A percentile compares a stretch with the other conserved stretches of the same genome.
Evolutionary conservation across 2,797 vertebrate species (phyloP).

Genomic region (Onychomys torridus): DNA sequence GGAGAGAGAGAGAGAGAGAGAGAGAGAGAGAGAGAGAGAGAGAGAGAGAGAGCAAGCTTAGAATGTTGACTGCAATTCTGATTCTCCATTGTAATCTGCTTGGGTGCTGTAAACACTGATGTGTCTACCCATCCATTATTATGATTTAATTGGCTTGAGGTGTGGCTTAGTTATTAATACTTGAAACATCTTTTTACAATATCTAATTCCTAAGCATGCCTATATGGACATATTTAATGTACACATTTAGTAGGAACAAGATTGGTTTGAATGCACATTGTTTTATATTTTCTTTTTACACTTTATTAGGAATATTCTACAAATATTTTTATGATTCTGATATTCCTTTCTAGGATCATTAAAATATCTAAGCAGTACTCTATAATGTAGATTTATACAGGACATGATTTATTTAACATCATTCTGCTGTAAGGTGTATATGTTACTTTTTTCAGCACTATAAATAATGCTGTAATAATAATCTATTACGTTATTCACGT

Average conservation of each 20-base stretch:
- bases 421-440: neutral
- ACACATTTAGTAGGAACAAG: neutral
- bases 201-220: neutral
- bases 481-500: neutral
- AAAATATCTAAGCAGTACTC: neutral
- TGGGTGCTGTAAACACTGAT: neutral
- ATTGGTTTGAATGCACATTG: neutral
- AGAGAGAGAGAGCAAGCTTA: neutral
- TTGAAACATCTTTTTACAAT: neutral
- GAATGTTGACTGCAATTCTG: too few species aligned
- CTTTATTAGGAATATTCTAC: neutral
- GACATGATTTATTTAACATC: neutral
- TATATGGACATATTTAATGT: neutral
- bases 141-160: neutral
- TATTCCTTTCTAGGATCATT: neutral
- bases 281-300: constrained; percentile 3
- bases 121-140: neutral
- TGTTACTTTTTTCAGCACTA: neutral
- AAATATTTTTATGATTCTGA: neutral
- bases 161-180: neutral
- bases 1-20: too few species aligned
- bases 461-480: neutral
- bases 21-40: too few species aligned
- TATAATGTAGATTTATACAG: neutral
- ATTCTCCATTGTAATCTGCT: neutral